Conservation (phyloP, 64 coral and sea anemone genomes). For the Anthopleura sola region DNA sequence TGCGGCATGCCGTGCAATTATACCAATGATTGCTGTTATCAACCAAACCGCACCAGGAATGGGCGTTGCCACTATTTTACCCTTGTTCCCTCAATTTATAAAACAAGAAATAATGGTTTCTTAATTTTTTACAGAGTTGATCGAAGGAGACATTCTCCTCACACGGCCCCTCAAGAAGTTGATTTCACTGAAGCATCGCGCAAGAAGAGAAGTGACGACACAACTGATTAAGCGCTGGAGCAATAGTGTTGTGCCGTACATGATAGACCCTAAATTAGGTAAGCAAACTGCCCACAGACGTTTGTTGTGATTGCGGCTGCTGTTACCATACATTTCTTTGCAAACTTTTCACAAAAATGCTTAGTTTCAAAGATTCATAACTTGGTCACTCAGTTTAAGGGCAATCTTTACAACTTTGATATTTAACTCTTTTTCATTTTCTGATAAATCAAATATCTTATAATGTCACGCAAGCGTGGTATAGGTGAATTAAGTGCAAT, state of each 20-base stretch:
- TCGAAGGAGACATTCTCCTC: conserved; percentile 53
- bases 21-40: too few species aligned
- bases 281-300: neutral
- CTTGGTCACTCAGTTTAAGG: too few species aligned
- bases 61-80: neutral
- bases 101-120: neutral
- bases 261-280: conserved; percentile 31
- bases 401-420: too few species aligned
- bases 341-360: too few species aligned
- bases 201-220: conserved; percentile 42
- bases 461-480: too few species aligned
- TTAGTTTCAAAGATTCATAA: too few species aligned
- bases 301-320: neutral
- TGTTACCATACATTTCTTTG: too few species aligned
- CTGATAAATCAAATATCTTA: too few species aligned
- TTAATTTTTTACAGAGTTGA: conserved; percentile 30
- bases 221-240: conserved; percentile 35
- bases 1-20: neutral
- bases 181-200: conserved; percentile 13
- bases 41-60: neutral
- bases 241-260: conserved; percentile 36
- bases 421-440: too few species aligned
- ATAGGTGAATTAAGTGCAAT: too few species aligned
- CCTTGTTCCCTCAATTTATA: neutral
- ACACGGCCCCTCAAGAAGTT: conserved; percentile 24